These are phyloP conservation scores for Diplosoma virens DNA, from an alignment of 23 tunicate species.

Conservation along the genomic window DNA sequence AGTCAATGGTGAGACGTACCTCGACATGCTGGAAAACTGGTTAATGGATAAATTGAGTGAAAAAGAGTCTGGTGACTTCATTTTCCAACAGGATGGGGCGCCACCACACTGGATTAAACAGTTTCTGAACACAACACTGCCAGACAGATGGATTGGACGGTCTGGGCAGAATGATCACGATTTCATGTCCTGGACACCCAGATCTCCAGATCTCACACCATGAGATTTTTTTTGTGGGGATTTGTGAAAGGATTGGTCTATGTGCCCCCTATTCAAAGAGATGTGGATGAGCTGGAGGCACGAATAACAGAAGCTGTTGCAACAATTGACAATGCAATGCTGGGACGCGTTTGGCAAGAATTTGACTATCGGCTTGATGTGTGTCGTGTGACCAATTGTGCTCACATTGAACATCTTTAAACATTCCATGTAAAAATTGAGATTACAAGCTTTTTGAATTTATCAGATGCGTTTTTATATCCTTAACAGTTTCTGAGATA, in stretches of 20 bases:
- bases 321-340: slow-evolving; percentile 37
- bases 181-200: slow-evolving; percentile 28
- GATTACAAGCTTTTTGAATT: slow-evolving; percentile 26
- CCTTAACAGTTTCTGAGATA: slow-evolving; percentile 17
- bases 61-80: slow-evolving; percentile 16
- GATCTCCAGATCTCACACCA: slow-evolving; percentile 34
- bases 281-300: background rate
- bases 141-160: slow-evolving; percentile 34
- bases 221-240: slow-evolving; percentile 32
- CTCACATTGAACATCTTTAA: slow-evolving; percentile 21
- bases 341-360: slow-evolving; percentile 30
- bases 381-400: too few relatives aligned
- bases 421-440: slow-evolving; percentile 14
- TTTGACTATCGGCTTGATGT: too few relatives aligned
- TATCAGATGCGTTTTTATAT: slow-evolving; percentile 18
- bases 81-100: slow-evolving; percentile 28
- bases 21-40: too few relatives aligned
- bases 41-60: too few relatives aligned
- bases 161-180: slow-evolving; percentile 25
- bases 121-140: slow-evolving; percentile 34
- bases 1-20: too few relatives aligned
- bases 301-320: slow-evolving; percentile 29
- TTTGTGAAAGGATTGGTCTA: slow-evolving; percentile 20
- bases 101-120: slow-evolving; percentile 32
- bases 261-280: slow-evolving; percentile 4